Conservation (phyloP, 2,113 vertebrate species). For the Pedetes capensis region DNA sequence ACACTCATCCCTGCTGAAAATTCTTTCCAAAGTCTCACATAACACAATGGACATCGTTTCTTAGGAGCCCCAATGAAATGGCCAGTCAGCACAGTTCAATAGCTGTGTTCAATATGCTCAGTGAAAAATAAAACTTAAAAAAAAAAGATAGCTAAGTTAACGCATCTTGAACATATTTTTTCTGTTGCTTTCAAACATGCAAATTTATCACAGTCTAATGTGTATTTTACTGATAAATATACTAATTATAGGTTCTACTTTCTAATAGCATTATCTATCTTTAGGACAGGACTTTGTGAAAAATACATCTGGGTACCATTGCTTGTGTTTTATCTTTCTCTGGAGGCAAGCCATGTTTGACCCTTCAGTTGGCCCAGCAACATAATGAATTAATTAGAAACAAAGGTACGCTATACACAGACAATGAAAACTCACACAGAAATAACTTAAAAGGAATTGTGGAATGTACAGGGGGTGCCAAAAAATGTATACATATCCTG, state of each 20-base stretch:
- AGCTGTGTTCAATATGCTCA: conserved; percentile 32
- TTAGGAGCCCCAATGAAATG: conserved; percentile 1
- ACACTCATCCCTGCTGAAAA: neutral
- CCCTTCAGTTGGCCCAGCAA: conserved; percentile 81
- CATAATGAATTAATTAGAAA: conserved; percentile 85
- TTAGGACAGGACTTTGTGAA: conserved; percentile 62
- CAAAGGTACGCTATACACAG: conserved; percentile 81
- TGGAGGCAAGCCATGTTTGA: conserved; percentile 82
- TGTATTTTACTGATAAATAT: conserved; percentile 68
- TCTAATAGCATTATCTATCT: conserved; percentile 71
- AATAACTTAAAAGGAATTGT: conserved; percentile 76
- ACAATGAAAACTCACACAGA: conserved; percentile 82
- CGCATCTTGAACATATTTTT: conserved; percentile 56
- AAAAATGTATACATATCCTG: no score
- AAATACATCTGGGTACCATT: conserved; percentile 78
- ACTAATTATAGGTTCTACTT: conserved; percentile 65
- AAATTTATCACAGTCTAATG: conserved; percentile 61
- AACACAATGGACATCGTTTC: neutral
- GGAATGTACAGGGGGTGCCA: no score
- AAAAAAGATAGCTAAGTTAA: conserved; percentile 3
- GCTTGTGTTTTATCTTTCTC: conserved; percentile 82
- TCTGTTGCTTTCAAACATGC: conserved; percentile 41
- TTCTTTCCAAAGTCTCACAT: conserved; percentile 16
- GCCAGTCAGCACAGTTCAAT: neutral
- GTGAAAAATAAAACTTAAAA: conserved; percentile 17